A percentile compares a stretch with the other conserved stretches of the same genome.
These are phyloP conservation scores for Ursus arctos DNA, from an alignment of 2,113 vertebrate species.

Conservation along the genomic window DNA sequence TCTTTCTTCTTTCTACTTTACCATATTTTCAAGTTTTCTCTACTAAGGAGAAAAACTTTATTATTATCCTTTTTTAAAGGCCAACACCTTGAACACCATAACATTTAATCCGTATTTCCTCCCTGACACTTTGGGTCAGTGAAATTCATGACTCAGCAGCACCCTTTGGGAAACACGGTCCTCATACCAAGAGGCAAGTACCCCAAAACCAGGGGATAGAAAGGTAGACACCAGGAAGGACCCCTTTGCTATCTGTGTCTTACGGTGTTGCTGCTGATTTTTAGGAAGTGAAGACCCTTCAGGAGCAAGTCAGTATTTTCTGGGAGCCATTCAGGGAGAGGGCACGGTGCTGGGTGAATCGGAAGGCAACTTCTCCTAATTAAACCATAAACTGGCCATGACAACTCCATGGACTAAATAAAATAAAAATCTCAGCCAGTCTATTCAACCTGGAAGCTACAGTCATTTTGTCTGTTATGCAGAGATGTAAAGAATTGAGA, in stretches of 20 bases:
- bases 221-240: not conserved
- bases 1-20: constrained; percentile 5
- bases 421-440: constrained; percentile 22
- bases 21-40: not conserved
- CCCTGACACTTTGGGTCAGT: not conserved
- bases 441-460: constrained; percentile 24
- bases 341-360: not conserved
- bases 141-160: not conserved
- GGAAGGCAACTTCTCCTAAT: not conserved
- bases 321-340: not conserved
- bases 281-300: not conserved
- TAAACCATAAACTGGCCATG: not conserved
- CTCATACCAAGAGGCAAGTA: not conserved
- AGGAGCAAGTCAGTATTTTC: not conserved
- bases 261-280: not conserved
- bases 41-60: not conserved
- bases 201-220: not conserved
- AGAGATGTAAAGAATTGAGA: constrained; percentile 46
- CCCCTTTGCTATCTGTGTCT: not conserved
- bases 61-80: constrained; percentile 1
- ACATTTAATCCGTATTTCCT: not conserved
- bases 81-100: not conserved
- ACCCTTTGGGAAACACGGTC: not conserved
- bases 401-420: constrained; percentile 13
- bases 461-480: constrained; percentile 24